These are phyloP conservation scores for Nephila pilipes DNA, from an alignment of 1,140 invertebrate species.

Conservation along the genomic window DNA sequence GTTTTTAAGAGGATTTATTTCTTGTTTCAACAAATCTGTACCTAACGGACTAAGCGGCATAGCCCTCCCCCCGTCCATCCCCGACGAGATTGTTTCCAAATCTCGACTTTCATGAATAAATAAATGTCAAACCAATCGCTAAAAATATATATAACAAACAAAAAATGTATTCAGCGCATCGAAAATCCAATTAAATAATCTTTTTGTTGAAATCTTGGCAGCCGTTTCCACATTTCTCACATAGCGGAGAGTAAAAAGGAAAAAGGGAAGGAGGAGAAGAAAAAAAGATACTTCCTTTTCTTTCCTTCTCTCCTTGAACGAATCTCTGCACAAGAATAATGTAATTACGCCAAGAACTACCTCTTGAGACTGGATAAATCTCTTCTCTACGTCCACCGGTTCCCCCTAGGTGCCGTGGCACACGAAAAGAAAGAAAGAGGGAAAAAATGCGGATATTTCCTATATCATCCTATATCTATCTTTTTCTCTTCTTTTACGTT, in stretches of 20 bases:
- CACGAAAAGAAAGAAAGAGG: not conserved
- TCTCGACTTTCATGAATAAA: not conserved
- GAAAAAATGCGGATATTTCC: constrained; percentile 36
- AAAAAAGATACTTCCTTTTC: not conserved
- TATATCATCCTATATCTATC: constrained; percentile 38
- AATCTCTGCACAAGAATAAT: constrained; percentile 35
- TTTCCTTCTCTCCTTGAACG: not conserved
- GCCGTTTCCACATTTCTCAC: constrained; percentile 30
- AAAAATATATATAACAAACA: constrained; percentile 9
- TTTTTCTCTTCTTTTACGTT: constrained; percentile 28
- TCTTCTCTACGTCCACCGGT: constrained; percentile 26
- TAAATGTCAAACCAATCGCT: constrained; percentile 29
- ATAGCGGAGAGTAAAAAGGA: not conserved
- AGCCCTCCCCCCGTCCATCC: not conserved
- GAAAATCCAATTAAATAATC: constrained; percentile 39
- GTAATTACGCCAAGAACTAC: constrained; percentile 30
- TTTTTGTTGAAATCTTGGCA: constrained; percentile 37
- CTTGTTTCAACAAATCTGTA: constrained; percentile 30
- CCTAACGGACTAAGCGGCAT: not conserved
- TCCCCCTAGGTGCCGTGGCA: constrained; percentile 11
- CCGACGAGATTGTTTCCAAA: constrained; percentile 20
- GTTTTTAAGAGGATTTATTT: constrained; percentile 29
- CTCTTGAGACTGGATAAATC: constrained; percentile 32
- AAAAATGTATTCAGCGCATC: constrained; percentile 16
- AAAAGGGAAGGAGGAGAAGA: too few species aligned